phyloP scores from a whole-genome alignment of 2,113 vertebrate genomes.

The Tapirus terrestris region DNA sequence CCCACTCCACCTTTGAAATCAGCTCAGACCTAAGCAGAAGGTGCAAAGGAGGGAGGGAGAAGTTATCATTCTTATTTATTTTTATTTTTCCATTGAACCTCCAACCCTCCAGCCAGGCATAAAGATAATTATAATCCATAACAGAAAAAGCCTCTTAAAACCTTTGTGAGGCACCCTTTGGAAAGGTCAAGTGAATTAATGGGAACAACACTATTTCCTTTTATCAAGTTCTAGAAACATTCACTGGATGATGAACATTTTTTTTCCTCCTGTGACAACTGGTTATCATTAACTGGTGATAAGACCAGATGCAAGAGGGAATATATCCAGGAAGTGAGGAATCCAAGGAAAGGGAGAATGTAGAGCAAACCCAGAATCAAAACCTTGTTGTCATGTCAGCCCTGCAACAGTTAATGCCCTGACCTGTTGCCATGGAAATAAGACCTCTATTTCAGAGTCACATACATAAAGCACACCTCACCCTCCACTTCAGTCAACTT shows the following conservation, averaged over 20 bases:
- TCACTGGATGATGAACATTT: neutral
- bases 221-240: conserved; percentile 5
- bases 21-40: neutral
- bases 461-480: neutral
- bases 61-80: neutral
- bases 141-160: neutral
- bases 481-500: conserved; percentile 40
- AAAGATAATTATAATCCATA: neutral
- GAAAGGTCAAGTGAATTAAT: neutral
- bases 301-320: neutral
- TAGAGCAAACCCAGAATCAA: neutral
- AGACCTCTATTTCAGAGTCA: conserved; percentile 24
- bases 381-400: neutral
- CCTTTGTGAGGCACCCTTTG: neutral
- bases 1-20: neutral
- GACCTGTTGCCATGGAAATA: conserved; percentile 54
- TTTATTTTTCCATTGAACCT: neutral
- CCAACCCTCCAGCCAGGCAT: neutral
- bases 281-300: neutral
- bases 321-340: neutral
- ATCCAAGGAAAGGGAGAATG: neutral
- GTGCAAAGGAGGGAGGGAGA: neutral
- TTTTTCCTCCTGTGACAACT: neutral
- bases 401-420: neutral
- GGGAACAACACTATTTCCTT: neutral